Base-by-base conservation (phyloP, 1,140 invertebrate species). In the Aphaenogaster floridana region DNA sequence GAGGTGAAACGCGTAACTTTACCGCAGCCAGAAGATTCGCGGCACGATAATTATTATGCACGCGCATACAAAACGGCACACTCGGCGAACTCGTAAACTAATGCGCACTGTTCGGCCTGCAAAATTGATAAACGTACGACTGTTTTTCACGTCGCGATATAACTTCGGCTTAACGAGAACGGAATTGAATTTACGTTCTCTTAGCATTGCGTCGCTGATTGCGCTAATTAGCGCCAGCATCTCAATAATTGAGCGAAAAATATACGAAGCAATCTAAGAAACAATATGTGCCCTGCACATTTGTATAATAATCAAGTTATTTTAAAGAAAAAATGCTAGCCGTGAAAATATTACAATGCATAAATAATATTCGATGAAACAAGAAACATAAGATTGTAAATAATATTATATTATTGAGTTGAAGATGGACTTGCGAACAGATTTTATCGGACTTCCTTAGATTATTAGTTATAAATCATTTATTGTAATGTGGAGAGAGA, bases 1-100 rank as follows among this genome's bases (percentile, higher is more conserved):
- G 84, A 34, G 28, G 45, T 71, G 69, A 74, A 85, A 57, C 57
- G 85, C 86, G 86, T 87, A 89, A 90, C 86, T 90, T 89, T 68
- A 5, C 74, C n/a, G 59, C 77, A 61, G 59, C 36, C 45, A 57
- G 88, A 84, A 84, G 88, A 86, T 87, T 89, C 88, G 57, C 87
- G 39, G 57, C 78, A 61, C 54, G 79, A 85, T 89, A 89, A 90
- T 90, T 81, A 90, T 89, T 90, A 90, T 79, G 64, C 85, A 42
- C 71, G 63, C 80, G 69, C 86, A 86, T 87, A 74, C 85, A 66
- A 79, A 28, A 77, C 13, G 21, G 64, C 11, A 72, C 50, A 69
- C 76, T 45, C 71, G 61, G 45, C 54, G 63, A 89, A 83, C 71
- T 90, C 71, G 54, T 42, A 86, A 76, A 54, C 80, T 39, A 50